Evolutionary conservation across 1,140 invertebrate genomes (phyloP).

Genomic region (Camponotus vicinus): DNA sequence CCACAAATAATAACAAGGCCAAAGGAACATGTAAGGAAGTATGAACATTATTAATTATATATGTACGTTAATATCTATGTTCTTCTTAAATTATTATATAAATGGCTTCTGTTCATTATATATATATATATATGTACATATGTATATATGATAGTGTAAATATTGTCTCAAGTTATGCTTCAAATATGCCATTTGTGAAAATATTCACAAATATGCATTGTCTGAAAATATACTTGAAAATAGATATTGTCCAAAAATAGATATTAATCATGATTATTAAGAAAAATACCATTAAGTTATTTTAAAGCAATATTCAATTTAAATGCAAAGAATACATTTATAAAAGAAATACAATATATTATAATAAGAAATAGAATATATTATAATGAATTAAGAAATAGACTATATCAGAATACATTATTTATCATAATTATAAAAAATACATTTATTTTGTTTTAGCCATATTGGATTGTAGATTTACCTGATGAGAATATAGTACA

Average conservation of each 20-base stretch:
- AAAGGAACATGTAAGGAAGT: conserved; percentile 85
- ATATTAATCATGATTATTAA: not conserved
- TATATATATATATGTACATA: not conserved
- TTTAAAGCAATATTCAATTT: conserved; percentile 6
- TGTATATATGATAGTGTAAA: conserved; percentile 6
- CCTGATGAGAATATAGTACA: conserved; percentile 88
- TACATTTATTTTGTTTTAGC: conserved; percentile 83
- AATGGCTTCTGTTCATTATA: not conserved
- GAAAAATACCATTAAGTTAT: not conserved
- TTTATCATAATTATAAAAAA: not conserved
- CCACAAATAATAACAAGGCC: conserved; percentile 87
- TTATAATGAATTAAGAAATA: too few species aligned
- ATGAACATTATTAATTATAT: conserved; percentile 38
- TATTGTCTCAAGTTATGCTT: conserved; percentile 8
- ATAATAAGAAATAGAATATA: too few species aligned
- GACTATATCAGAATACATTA: too few species aligned
- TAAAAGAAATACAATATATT: not conserved
- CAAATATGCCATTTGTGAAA: not conserved
- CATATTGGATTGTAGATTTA: conserved; percentile 93
- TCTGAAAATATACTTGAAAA: not conserved
- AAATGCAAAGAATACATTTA: not conserved
- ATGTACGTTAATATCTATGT: not conserved
- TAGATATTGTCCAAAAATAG: too few species aligned
- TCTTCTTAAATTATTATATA: not conserved
- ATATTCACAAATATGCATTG: too few species aligned